Evolutionary conservation across 2,797 vertebrate genomes (phyloP).

Genomic region (Sebastes hubbsi): DNA sequence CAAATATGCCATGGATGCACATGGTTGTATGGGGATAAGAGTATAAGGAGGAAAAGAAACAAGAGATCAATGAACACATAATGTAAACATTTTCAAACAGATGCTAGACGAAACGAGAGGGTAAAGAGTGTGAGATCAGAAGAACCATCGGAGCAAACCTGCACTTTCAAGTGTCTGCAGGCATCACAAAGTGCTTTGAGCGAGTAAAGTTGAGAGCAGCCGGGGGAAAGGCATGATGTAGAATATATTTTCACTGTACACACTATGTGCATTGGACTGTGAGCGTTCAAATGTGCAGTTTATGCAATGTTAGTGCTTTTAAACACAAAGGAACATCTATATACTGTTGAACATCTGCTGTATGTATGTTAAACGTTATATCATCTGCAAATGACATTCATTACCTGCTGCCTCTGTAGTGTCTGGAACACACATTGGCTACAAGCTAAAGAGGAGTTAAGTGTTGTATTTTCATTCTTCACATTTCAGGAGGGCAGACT

Average conservation of each 20-base stretch:
- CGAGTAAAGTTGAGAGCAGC: slow-evolving; percentile 14
- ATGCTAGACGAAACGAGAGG: slow-evolving; percentile 23
- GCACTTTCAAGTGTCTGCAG: slow-evolving; percentile 37
- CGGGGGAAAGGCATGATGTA: not conserved
- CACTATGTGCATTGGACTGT: slow-evolving; percentile 55
- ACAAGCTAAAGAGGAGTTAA: slow-evolving; percentile 21
- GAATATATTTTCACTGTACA: slow-evolving; percentile 19
- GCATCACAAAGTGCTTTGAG: slow-evolving; percentile 70
- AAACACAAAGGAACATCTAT: slow-evolving; percentile 29
- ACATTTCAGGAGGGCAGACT: slow-evolving; percentile 58
- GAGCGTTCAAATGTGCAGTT: slow-evolving; percentile 60
- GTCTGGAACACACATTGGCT: slow-evolving; percentile 18
- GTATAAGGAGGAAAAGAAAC: slow-evolving; percentile 14
- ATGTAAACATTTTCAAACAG: slow-evolving; percentile 69
- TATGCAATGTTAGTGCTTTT: slow-evolving; percentile 49
- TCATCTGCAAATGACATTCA: slow-evolving; percentile 34
- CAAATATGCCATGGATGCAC: slow-evolving; percentile 63
- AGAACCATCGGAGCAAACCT: slow-evolving; percentile 8
- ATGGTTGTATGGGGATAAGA: slow-evolving; percentile 36
- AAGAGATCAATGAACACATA: slow-evolving; percentile 26
- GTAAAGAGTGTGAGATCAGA: not conserved
- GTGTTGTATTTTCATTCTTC: slow-evolving; percentile 45
- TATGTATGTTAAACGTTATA: not conserved
- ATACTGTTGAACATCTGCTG: not conserved
- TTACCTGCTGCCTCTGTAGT: slow-evolving; percentile 19